Percentiles rank a stretch among this genome's conserved stretches.
phyloP scores from a whole-genome alignment of 2,797 vertebrate genomes.

The Hippocampus kuda region DNA sequence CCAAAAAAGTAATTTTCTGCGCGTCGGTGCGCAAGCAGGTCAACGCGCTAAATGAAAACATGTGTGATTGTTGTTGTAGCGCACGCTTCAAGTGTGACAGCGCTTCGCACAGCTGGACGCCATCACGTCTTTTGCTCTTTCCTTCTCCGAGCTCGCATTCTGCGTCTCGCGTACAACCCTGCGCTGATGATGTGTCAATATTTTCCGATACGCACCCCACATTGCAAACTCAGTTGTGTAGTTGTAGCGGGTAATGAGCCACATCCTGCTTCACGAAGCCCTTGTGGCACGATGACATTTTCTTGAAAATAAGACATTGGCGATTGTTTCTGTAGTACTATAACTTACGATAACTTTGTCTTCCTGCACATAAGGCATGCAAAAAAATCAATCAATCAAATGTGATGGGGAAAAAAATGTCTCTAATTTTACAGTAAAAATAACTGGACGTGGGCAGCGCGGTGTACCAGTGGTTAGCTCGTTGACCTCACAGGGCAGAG shows the following conservation, averaged over 20 bases:
- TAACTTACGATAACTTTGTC: too few species aligned
- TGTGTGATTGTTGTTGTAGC: slow-evolving; percentile 22
- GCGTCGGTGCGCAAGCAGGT: neutral
- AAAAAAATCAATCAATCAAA: too few species aligned
- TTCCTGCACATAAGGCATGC: too few species aligned
- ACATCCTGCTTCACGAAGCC: neutral
- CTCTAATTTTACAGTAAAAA: too few species aligned
- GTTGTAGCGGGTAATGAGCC: neutral
- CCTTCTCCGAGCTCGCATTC: slow-evolving; percentile 4
- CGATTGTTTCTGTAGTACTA: too few species aligned
- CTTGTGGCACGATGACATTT: too few species aligned
- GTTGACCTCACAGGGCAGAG: too few species aligned
- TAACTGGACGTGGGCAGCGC: too few species aligned
- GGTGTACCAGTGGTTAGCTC: too few species aligned
- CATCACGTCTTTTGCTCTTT: slow-evolving; percentile 20
- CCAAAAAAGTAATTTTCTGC: neutral
- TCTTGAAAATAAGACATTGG: too few species aligned
- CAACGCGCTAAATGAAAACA: slow-evolving; percentile 2
- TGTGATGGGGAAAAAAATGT: too few species aligned
- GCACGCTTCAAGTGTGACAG: slow-evolving; percentile 8
- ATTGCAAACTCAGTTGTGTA: neutral
- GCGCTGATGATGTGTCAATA: neutral
- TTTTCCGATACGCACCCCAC: neutral
- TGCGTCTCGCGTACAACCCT: slow-evolving; percentile 1
- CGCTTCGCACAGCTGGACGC: slow-evolving; percentile 37